These are phyloP conservation scores for Xenus cinereus DNA, from an alignment of 2,113 vertebrate genomes.

Conservation along the genomic window DNA sequence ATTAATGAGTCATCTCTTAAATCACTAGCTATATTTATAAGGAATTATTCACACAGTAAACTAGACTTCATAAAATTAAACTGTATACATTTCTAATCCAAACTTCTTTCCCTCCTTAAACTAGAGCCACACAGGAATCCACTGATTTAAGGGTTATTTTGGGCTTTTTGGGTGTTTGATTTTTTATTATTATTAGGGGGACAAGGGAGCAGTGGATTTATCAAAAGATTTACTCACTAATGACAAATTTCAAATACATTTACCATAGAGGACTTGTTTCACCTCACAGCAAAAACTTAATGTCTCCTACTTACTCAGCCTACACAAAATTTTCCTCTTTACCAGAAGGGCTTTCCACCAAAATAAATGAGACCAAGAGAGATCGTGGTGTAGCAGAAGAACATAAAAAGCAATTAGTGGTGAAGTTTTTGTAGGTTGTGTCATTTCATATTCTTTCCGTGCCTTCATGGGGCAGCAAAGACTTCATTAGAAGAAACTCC, in stretches of 20 bases:
- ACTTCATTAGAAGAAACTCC: slow-evolving; percentile 19
- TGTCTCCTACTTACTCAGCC: slow-evolving; percentile 16
- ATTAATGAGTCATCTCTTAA: slow-evolving; percentile 63
- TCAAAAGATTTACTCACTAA: neutral
- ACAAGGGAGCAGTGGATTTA: too few species aligned
- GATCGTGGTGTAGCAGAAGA: neutral
- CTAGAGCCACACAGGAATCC: neutral
- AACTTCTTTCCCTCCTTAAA: neutral
- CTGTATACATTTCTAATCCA: neutral
- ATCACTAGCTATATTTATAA: slow-evolving; percentile 50
- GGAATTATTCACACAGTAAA: slow-evolving; percentile 37
- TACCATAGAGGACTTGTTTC: neutral
- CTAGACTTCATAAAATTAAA: neutral
- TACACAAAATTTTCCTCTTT: slow-evolving; percentile 33
- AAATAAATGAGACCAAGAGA: neutral
- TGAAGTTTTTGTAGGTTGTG: slow-evolving; percentile 33
- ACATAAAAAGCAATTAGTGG: slow-evolving; percentile 39
- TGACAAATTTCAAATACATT: neutral
- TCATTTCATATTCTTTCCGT: slow-evolving; percentile 14
- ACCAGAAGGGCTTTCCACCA: slow-evolving; percentile 16
- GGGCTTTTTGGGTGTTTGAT: neutral
- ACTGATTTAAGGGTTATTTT: neutral
- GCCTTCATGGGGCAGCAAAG: neutral
- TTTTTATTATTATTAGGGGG: neutral
- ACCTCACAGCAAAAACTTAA: neutral